Conservation (phyloP, 2,888 invertebrate species). For the Athetis lepigone region DNA sequence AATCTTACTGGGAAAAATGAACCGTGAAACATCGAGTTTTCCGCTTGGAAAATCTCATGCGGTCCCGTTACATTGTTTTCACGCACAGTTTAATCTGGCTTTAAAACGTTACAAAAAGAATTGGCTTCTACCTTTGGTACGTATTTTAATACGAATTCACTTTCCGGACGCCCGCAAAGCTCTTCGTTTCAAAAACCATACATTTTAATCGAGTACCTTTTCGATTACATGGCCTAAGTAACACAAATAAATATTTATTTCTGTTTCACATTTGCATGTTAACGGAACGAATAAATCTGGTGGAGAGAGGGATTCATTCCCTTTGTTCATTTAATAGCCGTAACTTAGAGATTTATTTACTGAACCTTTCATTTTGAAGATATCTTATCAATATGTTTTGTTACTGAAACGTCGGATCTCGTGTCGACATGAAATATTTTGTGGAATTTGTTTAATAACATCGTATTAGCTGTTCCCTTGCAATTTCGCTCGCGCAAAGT, state of each 20-base stretch:
- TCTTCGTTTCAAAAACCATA: constrained; percentile 53
- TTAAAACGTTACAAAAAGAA: constrained; percentile 60
- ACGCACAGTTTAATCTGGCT: constrained; percentile 63
- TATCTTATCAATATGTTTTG: constrained; percentile 54
- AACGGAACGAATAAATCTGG: constrained; percentile 57
- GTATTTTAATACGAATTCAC: constrained; percentile 51
- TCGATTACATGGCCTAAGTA: constrained; percentile 59
- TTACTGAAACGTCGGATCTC: constrained; percentile 24
- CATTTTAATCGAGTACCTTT: constrained; percentile 62
- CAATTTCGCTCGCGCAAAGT: no score
- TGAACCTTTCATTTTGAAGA: constrained; percentile 62
- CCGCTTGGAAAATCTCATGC: constrained; percentile 39
- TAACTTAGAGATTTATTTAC: constrained; percentile 64
- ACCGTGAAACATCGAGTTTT: constrained; percentile 55
- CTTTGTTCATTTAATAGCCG: constrained; percentile 65
- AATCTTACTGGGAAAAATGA: constrained; percentile 50
- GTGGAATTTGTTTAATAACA: no score
- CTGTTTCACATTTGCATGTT: constrained; percentile 59
- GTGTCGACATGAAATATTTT: constrained; percentile 32
- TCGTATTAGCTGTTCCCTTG: no score
- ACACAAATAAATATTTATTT: constrained; percentile 67
- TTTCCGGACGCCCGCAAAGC: constrained; percentile 42
- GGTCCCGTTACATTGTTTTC: constrained; percentile 60
- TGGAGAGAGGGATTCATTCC: constrained; percentile 60
- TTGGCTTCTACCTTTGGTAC: constrained; percentile 53